Evolutionary conservation across 2,797 vertebrate species (phyloP).

Genomic region (Trachops cirrhosus): DNA sequence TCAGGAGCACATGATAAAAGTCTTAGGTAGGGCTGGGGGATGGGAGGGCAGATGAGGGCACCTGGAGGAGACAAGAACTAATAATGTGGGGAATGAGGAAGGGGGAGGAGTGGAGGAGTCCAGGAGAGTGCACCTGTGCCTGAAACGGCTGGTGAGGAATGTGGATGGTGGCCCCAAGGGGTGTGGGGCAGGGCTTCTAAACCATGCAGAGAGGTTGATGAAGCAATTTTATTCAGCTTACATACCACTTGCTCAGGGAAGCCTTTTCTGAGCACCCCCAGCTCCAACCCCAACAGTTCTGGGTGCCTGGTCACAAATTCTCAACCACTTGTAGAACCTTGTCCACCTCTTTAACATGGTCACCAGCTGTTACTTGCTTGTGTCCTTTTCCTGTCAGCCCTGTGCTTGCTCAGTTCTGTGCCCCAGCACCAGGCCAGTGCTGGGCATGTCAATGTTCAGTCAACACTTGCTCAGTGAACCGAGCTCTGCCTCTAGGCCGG

Average conservation of each 20-base stretch:
- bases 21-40: neutral
- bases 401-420: neutral
- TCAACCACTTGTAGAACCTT: neutral
- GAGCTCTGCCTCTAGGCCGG: neutral
- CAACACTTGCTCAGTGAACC: neutral
- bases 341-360: neutral
- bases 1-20: neutral
- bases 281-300: neutral
- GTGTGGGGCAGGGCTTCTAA: rapidly evolving
- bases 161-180: neutral
- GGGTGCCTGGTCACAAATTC: neutral
- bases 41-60: neutral
- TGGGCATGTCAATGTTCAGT: rapidly evolving
- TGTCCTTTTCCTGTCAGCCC: neutral
- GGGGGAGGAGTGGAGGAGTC: rapidly evolving
- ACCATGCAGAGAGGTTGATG: neutral
- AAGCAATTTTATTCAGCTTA: neutral
- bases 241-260: neutral
- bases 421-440: rapidly evolving
- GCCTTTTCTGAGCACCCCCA: neutral
- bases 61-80: neutral
- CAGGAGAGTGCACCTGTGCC: neutral
- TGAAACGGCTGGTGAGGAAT: neutral
- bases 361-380: neutral
- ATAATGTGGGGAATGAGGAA: neutral